phyloP scores from a whole-genome alignment of 2,888 invertebrate species.

The Eupsilia transversa region DNA sequence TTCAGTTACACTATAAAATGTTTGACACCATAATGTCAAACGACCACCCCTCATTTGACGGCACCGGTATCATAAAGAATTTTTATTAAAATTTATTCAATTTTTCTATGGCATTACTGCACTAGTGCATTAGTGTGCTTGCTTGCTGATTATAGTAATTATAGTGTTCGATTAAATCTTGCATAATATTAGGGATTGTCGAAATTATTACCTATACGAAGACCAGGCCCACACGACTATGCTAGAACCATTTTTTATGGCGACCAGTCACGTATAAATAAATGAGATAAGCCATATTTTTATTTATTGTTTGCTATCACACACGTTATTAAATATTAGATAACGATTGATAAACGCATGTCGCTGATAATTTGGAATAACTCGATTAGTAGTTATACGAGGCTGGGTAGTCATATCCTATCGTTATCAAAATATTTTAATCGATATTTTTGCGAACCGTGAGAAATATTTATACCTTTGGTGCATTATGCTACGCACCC shows the following conservation, averaged over 20 bases:
- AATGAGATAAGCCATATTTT: not conserved
- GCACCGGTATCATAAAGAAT: not conserved
- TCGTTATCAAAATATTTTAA: not conserved
- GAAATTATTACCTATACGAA: not conserved
- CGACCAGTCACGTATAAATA: not conserved
- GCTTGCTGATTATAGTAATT: not conserved
- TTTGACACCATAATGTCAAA: not conserved
- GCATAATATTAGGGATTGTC: no score
- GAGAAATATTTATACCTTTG: not conserved
- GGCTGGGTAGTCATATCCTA: not conserved
- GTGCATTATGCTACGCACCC: no score
- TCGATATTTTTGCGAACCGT: not conserved
- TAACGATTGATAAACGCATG: slow-evolving; percentile 13
- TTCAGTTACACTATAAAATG: not conserved
- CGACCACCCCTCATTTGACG: not conserved
- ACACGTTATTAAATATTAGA: slow-evolving; percentile 9
- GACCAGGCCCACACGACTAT: not conserved
- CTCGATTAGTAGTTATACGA: not conserved
- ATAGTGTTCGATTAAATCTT: not conserved
- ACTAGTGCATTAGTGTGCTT: no score
- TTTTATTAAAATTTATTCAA: not conserved
- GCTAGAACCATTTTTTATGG: slow-evolving; percentile 2
- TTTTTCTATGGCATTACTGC: not conserved
- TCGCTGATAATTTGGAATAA: not conserved
- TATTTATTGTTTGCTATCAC: slow-evolving; percentile 13